phyloP scores from a whole-genome alignment of 2,113 vertebrate genomes.

The Entelurus aequoreus region DNA sequence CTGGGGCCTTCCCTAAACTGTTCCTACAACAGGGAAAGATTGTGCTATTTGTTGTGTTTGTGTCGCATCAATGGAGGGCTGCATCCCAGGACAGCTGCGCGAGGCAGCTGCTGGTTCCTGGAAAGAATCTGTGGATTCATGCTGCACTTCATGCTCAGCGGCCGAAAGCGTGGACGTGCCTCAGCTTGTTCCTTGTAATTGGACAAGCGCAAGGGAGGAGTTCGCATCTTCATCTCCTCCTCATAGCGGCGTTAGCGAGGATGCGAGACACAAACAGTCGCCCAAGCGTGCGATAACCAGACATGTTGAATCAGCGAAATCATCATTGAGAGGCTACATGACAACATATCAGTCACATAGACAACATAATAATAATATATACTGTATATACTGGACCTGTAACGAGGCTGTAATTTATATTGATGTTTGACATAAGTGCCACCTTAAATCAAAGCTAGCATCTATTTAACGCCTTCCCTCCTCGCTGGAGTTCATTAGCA shows the following conservation, averaged over 20 bases:
- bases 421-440: conserved; percentile 3
- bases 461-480: conserved; percentile 8
- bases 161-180: conserved; percentile 46
- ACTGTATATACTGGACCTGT: no score
- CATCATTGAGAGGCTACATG: conserved; percentile 5
- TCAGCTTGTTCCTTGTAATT: conserved; percentile 46
- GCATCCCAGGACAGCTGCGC: conserved; percentile 51
- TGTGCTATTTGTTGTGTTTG: conserved; percentile 38
- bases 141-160: conserved; percentile 41
- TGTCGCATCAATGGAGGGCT: conserved; percentile 38
- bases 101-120: conserved; percentile 53
- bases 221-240: neutral
- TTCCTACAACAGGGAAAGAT: neutral
- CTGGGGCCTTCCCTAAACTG: no score
- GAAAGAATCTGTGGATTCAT: conserved; percentile 47
- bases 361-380: no score
- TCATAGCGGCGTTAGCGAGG: no score
- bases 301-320: conserved; percentile 32
- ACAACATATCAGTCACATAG: no score
- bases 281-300: neutral
- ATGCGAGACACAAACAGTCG: no score
- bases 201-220: conserved; percentile 18
- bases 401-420: no score
- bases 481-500: conserved; percentile 33
- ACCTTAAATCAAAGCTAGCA: conserved; percentile 5